Evolutionary conservation across 2,888 invertebrate species (phyloP), one percentile per base, ranked within the genome.

Genomic region (Napeogenes sylphis): DNA sequence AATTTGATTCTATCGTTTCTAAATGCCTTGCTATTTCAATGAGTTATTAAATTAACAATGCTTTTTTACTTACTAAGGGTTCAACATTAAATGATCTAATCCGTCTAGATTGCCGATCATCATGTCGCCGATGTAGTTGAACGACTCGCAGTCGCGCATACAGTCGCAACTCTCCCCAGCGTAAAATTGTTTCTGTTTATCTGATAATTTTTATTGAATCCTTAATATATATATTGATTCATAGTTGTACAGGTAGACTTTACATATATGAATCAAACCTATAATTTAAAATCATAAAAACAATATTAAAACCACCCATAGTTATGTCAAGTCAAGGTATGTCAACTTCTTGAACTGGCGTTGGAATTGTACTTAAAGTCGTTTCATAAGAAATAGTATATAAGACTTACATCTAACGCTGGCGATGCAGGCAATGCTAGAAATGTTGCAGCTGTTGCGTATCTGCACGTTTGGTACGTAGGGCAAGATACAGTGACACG

Each of bases 351-450:
- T 21, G 21, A 21, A 21, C 21, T 21, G 21, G 21, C 21, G 21
- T 21, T 21, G 21, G 1, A 21, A 21, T 21, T 21, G 21, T 21
- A 21, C 21, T 21, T 21, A 21, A 21, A 21, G 1, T 21, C 21
- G 21, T 21, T 21, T 21, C 0, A 21, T 45, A n/a, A 4, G 3
- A 53, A 56, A 33, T 56, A 56, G 21, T 51, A 13, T n/a, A 14
- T 4, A 54, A 14, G 70, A 71, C 76, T 21, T 76, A 86, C 91
- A 71, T 68, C 80, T 91, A 59, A 88, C 83, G 1, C 81, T 69
- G 13, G 81, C 72, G 63, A 92, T 77, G 66, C 92, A 92, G 0
- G 80, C 78, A 45, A 92, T 83, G 63, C 78, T 84, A n/a, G 85
- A 81, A 61, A 90, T 76, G 14, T 85, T 83, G 72, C 92, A 93